Percentiles rank a stretch among this genome's conserved stretches.
These are phyloP conservation scores for Belonocnema kinseyi DNA, from an alignment of 1,140 invertebrate genomes.

Conservation along the genomic window DNA sequence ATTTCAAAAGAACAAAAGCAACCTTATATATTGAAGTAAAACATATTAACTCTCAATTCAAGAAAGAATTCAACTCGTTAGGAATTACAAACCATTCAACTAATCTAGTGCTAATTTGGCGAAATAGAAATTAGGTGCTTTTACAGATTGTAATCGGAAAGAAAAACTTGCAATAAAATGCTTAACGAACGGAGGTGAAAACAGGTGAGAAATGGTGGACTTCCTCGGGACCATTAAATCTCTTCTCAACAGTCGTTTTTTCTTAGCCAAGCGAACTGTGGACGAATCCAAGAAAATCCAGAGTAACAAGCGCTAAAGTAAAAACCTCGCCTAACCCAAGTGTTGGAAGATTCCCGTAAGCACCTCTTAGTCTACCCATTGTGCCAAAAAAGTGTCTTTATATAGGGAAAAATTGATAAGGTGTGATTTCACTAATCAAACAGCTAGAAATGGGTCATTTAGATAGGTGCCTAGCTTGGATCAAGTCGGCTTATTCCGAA, in stretches of 20 bases:
- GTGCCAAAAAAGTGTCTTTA: background rate
- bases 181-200: slow-evolving; percentile 19
- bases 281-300: slow-evolving; percentile 25
- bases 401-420: background rate
- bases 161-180: slow-evolving; percentile 15
- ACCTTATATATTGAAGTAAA: too few relatives aligned
- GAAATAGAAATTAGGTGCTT: background rate
- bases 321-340: slow-evolving; percentile 15
- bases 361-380: background rate
- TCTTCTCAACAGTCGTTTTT: slow-evolving; percentile 26
- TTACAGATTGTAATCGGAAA: background rate
- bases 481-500: too few relatives aligned
- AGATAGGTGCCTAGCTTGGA: too few relatives aligned
- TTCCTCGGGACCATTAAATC: slow-evolving; percentile 28
- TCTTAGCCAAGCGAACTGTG: background rate
- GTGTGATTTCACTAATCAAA: too few relatives aligned
- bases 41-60: too few relatives aligned
- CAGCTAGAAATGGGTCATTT: too few relatives aligned
- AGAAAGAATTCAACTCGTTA: background rate
- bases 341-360: slow-evolving; percentile 16
- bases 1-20: too few relatives aligned
- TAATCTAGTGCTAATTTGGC: background rate
- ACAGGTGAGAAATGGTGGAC: slow-evolving; percentile 8
- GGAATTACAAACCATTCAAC: background rate
- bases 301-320: slow-evolving; percentile 1